Evolutionary conservation across 1,140 invertebrate species (phyloP).

Genomic region (Anastrepha ludens): DNA sequence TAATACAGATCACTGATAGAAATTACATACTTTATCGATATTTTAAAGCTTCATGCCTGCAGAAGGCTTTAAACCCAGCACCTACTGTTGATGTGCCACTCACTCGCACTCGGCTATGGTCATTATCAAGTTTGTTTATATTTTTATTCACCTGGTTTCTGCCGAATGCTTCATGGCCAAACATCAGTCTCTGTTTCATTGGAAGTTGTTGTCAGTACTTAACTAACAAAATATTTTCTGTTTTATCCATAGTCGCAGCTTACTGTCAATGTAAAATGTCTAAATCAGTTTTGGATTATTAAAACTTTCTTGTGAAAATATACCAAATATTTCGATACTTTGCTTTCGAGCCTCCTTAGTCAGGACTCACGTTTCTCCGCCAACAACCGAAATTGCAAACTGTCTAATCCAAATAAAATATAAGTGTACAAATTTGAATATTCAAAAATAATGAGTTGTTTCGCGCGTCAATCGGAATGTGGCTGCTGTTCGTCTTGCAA

Average conservation of each 20-base stretch:
- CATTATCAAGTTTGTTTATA: too few relatives aligned
- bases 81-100: too few relatives aligned
- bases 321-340: conserved; percentile 32
- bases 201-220: not conserved
- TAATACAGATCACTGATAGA: too few relatives aligned
- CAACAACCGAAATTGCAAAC: conserved; percentile 8
- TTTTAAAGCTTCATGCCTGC: too few relatives aligned
- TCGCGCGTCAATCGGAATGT: conserved; percentile 22
- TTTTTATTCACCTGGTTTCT: too few relatives aligned
- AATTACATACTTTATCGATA: too few relatives aligned
- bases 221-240: not conserved
- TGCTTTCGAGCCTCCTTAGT: conserved; percentile 15
- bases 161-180: too few relatives aligned
- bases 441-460: conserved; percentile 16
- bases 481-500: conserved; percentile 36
- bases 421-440: conserved; percentile 12
- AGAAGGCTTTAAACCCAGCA: too few relatives aligned
- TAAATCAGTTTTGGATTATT: conserved; percentile 12
- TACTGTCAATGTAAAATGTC: conserved; percentile 13
- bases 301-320: conserved; percentile 38
- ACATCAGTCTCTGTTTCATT: too few relatives aligned
- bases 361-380: not conserved
- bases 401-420: conserved; percentile 22
- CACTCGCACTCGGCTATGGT: too few relatives aligned
- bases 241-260: not conserved